A percentile compares a stretch with the other conserved stretches of the same genome.
Conservation (phyloP, 2,797 vertebrate genomes). For the Acipenser ruthenus region DNA sequence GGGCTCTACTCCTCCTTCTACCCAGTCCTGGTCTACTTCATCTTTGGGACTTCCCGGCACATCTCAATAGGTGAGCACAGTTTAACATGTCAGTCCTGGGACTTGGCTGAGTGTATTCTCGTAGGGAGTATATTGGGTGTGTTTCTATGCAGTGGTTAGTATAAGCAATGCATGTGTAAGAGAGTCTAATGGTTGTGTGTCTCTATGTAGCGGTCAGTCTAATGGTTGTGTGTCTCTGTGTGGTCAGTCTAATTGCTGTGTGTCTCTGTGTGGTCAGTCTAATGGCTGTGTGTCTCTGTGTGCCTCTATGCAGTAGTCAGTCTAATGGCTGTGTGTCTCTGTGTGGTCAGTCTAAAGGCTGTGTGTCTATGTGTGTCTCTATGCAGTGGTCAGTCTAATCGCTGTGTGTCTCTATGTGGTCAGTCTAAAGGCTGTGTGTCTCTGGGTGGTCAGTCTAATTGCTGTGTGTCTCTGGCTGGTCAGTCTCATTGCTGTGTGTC, state of each 20-base stretch:
- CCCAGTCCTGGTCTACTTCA: conserved; percentile 80
- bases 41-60: conserved; percentile 91
- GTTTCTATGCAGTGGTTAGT: background rate
- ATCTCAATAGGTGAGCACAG: conserved; percentile 69
- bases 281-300: background rate
- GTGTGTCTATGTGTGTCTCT: background rate
- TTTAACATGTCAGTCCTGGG: background rate
- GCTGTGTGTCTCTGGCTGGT: background rate
- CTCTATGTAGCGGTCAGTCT: background rate
- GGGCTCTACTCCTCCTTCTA: conserved; percentile 91
- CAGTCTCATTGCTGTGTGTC: background rate
- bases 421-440: background rate
- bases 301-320: conserved; percentile 2
- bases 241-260: background rate
- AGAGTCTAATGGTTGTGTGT: conserved; percentile 7
- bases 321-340: conserved; percentile 1
- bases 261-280: background rate
- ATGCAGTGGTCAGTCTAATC: background rate
- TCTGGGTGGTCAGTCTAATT: background rate
- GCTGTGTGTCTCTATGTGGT: background rate
- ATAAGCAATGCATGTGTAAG: background rate
- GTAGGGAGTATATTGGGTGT: background rate
- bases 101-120: background rate
- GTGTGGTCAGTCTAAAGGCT: background rate
- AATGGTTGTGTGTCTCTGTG: background rate